Base-by-base conservation (phyloP, 2,888 invertebrate genomes). In the Chrysolina americana region DNA sequence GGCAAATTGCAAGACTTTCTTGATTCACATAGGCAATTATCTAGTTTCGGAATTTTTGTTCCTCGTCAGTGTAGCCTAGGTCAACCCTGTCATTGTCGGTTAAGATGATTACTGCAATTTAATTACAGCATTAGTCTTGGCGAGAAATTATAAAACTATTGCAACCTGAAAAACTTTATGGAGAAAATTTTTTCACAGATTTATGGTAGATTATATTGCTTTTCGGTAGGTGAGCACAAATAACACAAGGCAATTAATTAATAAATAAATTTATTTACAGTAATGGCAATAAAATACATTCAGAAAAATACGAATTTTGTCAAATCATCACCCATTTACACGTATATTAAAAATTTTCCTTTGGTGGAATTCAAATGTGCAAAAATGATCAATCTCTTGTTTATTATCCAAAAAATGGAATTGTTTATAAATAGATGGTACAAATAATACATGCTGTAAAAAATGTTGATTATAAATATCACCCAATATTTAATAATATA, bases 271-370 rank as follows among this genome's bases (percentile, higher is more conserved):
- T 76, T 83, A 82, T 83, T 84, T 82, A 81, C 82, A 83, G 79
- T 78, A 83, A 82, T 83, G 80, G 81, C 81, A 80, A 80, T 82
- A 82, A 79, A 81, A 78, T 83, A 80, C 80, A 82, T 78, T 82
- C 80, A 82, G 81, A 82, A 82, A 59, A 82, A 82, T 81, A 82
- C 79, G 78, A 76, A 79, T 82, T 78, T 80, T 59, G 59, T 59
- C 59, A 59, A 23, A 28, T 15, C 59, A 59, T 2, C 28, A 13
- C 23, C 28, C 28, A 59, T 21, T 65, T 68, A 17, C 36, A 68
- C 11, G 2, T 44, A 44, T 65, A 65, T 19, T 21, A 6, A 65
- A n/a, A 65, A 15, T 47, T 44, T 65, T 28, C 23, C 17, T 48
- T n/a, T 48, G 2, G 5, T n/a, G 21, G 48, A 44, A 65, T 65